Evolutionary conservation across 2,797 vertebrate species (phyloP).

Genomic region (Anas capensis): DNA sequence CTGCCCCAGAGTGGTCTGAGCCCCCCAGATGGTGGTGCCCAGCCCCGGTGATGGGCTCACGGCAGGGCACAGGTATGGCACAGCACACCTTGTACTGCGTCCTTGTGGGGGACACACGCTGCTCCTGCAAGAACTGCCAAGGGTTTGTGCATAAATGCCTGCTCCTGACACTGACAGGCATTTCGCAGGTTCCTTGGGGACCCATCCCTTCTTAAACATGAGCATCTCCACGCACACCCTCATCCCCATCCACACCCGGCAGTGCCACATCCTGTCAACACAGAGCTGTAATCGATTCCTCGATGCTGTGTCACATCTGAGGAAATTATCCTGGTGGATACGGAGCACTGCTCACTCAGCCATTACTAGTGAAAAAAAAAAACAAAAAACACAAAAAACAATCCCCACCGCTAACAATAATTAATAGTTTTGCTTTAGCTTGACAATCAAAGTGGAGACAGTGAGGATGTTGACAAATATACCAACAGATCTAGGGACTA

Average conservation of each 20-base stretch:
- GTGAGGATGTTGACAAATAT: background rate
- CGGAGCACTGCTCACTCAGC: background rate
- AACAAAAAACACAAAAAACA: too few species aligned
- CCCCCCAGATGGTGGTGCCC: background rate
- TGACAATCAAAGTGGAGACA: background rate
- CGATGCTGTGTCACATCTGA: background rate
- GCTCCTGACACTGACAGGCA: background rate
- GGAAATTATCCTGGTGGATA: background rate
- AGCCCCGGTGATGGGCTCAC: accelerated
- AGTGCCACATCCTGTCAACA: background rate
- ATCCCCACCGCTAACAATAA: background rate
- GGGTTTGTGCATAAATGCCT: background rate
- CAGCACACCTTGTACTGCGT: background rate
- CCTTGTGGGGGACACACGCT: background rate
- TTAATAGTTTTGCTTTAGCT: slow-evolving; percentile 16
- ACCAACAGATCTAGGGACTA: background rate
- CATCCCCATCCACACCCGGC: accelerated
- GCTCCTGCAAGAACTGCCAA: background rate
- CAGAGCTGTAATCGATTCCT: background rate
- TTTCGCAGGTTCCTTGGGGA: background rate
- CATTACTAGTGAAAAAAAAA: background rate
- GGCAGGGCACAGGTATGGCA: background rate
- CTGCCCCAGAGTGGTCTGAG: background rate
- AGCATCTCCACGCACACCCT: background rate
- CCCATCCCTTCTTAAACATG: background rate